Percentiles rank a stretch among this genome's conserved stretches.
These are phyloP conservation scores for Drosophila infuscata DNA, from an alignment of 2,888 invertebrate genomes.

Conservation along the genomic window DNA sequence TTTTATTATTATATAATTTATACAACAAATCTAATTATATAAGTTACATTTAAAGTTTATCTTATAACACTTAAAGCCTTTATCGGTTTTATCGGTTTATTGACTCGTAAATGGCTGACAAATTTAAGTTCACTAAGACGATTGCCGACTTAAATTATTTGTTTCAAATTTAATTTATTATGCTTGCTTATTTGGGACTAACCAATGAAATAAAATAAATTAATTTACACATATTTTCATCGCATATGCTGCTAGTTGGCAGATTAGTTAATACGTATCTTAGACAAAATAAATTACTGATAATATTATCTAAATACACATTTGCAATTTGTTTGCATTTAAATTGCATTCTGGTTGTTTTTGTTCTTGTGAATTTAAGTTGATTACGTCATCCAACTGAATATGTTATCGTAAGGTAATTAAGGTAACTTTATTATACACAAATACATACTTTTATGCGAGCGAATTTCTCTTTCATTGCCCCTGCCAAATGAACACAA, in stretches of 20 bases:
- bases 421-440: conserved; percentile 56
- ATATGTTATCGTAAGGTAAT: conserved; percentile 55
- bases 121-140: neutral
- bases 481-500: conserved; percentile 51
- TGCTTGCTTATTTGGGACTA: neutral
- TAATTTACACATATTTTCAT: neutral
- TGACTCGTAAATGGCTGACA: neutral
- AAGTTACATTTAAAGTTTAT: neutral
- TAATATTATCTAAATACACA: neutral
- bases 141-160: neutral
- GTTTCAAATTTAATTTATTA: neutral
- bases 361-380: conserved; percentile 8
- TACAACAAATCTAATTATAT: neutral
- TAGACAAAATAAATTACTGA: neutral
- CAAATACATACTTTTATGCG: conserved; percentile 16
- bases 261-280: conserved; percentile 1
- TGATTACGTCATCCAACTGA: conserved; percentile 45
- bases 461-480: conserved; percentile 7
- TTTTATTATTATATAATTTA: neutral
- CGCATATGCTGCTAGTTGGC: neutral
- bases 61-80: neutral
- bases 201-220: neutral
- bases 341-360: conserved; percentile 3
- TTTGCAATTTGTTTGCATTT: conserved; percentile 10
- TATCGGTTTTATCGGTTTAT: neutral